Evolutionary conservation across 1,140 invertebrate genomes (phyloP).

Genomic region (Drosophila ananassae): DNA sequence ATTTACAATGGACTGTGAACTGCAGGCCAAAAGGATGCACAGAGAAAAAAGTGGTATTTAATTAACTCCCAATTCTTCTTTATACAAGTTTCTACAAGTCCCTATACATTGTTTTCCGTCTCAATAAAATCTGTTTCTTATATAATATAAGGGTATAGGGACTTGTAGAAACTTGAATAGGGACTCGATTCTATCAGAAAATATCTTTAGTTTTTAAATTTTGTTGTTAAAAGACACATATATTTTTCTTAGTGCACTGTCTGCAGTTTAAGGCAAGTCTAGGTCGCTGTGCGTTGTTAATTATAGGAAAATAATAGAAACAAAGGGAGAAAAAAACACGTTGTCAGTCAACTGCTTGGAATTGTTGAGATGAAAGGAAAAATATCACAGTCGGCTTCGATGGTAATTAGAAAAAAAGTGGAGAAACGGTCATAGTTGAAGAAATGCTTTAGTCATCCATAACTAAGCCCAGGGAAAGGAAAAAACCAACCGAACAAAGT

Average conservation of each 20-base stretch:
- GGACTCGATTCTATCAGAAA: no score
- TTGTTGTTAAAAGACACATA: no score
- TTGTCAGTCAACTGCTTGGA: constrained; percentile 44
- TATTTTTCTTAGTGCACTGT: constrained; percentile 2
- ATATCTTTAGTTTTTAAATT: no score
- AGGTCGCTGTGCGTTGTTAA: constrained; percentile 58
- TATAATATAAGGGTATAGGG: no score
- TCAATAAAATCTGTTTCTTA: no score
- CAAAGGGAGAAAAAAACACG: constrained; percentile 39
- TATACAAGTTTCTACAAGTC: no score
- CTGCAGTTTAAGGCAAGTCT: constrained; percentile 55
- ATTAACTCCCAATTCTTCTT: background rate
- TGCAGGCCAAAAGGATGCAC: constrained; percentile 35
- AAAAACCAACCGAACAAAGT: background rate
- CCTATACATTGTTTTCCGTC: no score
- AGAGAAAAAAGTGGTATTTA: background rate
- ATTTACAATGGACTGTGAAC: constrained; percentile 69
- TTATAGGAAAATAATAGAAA: constrained; percentile 60
- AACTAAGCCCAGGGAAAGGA: constrained; percentile 1
- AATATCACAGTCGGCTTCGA: constrained; percentile 38
- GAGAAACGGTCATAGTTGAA: constrained; percentile 21
- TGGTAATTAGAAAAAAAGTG: constrained; percentile 56
- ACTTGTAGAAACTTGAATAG: no score
- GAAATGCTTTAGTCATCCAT: constrained; percentile 17
- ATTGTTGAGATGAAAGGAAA: constrained; percentile 54